Percentiles rank a stretch among this genome's conserved stretches.
phyloP scores from a whole-genome alignment of 1,140 invertebrate species.

The Paracyclopina nana region DNA sequence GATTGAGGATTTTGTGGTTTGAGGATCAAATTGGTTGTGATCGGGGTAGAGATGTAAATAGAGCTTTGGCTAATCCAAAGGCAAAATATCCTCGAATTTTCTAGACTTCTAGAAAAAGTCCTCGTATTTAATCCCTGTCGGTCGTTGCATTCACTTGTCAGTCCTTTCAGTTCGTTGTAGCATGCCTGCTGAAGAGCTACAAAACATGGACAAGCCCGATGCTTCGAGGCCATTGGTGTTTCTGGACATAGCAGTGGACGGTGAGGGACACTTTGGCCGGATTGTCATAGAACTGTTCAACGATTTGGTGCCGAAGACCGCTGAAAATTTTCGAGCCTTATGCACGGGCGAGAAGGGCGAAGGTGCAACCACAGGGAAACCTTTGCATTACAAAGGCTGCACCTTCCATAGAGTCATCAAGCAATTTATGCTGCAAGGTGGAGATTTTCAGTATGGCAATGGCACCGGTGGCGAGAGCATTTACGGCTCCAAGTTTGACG shows the following conservation, averaged over 20 bases:
- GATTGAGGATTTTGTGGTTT: too few species aligned
- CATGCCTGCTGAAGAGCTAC: too few species aligned
- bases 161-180: too few species aligned
- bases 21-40: too few species aligned
- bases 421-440: conserved; percentile 91
- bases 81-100: too few species aligned
- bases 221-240: conserved; percentile 67
- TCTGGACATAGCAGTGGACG: conserved; percentile 82
- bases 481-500: conserved; percentile 66
- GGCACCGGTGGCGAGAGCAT: conserved; percentile 81
- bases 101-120: too few species aligned
- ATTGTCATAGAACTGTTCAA: conserved; percentile 74
- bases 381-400: conserved; percentile 56
- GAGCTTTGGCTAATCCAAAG: too few species aligned
- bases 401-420: conserved; percentile 90
- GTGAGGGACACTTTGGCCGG: conserved; percentile 61
- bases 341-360: conserved; percentile 67
- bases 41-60: too few species aligned
- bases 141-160: too few species aligned
- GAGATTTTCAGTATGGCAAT: conserved; percentile 56
- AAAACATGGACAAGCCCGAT: too few species aligned
- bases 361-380: conserved; percentile 54
- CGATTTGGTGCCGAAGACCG: conserved; percentile 56
- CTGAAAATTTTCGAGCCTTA: conserved; percentile 71
- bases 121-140: too few species aligned